phyloP scores from a whole-genome alignment of 1,140 invertebrate species.

The Eurytemora carolleeae region DNA sequence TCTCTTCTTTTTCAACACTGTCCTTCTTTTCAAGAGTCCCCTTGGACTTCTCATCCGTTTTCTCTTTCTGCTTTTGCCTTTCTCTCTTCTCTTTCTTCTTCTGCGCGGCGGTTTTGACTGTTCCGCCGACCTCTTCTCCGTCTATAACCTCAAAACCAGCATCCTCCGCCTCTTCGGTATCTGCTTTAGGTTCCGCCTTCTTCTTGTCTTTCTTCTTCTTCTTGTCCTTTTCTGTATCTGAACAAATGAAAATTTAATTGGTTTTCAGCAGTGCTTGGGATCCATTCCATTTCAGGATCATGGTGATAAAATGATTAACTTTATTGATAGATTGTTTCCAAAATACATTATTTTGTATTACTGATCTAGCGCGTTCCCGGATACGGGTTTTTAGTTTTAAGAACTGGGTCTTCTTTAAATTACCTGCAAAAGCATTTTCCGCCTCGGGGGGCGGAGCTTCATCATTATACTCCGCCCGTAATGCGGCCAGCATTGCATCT shows the following conservation, averaged over 20 bases:
- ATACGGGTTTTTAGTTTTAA: no score
- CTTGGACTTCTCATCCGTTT: conserved; percentile 13
- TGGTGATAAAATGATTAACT: no score
- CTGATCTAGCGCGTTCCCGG: no score
- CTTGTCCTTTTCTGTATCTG: no score
- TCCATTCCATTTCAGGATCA: no score
- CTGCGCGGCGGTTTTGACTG: conserved; percentile 50
- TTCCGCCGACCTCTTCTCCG: conserved; percentile 34
- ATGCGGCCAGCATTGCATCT: conserved; percentile 1
- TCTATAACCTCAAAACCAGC: conserved; percentile 36
- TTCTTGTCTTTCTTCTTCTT: conserved; percentile 17
- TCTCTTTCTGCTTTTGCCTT: conserved; percentile 46
- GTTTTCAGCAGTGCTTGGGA: no score
- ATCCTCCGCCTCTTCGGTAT: conserved; percentile 34
- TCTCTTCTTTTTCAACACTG: conserved; percentile 16
- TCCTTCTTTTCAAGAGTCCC: conserved; percentile 18
- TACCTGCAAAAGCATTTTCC: conserved; percentile 14
- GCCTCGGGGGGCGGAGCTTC: conserved; percentile 15
- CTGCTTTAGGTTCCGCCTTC: conserved; percentile 33
- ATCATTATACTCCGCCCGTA: conserved; percentile 4
- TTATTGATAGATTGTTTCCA: no score
- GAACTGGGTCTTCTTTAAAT: no score
- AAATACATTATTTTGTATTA: no score
- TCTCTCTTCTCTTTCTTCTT: conserved; percentile 74
- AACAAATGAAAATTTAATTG: no score